phyloP scores from a whole-genome alignment of 23 tunicate species.

The Styela plicata region DNA sequence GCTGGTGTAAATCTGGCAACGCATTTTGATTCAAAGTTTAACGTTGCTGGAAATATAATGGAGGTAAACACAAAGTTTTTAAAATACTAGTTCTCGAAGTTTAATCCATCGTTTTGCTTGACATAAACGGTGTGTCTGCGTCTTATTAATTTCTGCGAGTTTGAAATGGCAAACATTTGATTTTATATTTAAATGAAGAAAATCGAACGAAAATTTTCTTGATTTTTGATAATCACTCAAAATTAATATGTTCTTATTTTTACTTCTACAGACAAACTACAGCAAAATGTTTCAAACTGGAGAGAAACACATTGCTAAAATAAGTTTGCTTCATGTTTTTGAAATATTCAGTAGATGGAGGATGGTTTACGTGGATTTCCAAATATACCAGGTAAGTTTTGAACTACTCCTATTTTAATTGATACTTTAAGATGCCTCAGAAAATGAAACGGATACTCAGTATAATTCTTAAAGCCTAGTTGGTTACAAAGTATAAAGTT shows the following conservation, averaged over 20 bases:
- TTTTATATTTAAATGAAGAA: too few species aligned
- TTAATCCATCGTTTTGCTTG: too few species aligned
- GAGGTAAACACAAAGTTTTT: not conserved
- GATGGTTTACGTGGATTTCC: conserved; percentile 33
- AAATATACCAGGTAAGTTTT: conserved; percentile 65
- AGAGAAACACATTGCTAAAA: conserved; percentile 50
- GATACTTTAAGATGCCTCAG: too few species aligned
- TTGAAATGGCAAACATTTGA: too few species aligned
- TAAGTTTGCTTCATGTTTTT: conserved; percentile 39
- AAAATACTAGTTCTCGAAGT: too few species aligned
- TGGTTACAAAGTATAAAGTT: too few species aligned
- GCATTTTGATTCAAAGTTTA: conserved; percentile 30
- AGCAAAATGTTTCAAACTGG: conserved; percentile 14
- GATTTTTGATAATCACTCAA: not conserved
- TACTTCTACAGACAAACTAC: conserved; percentile 9
- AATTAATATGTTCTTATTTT: not conserved
- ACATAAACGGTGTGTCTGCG: too few species aligned
- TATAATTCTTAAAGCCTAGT: too few species aligned
- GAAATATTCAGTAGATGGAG: conserved; percentile 36
- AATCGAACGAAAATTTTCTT: too few species aligned
- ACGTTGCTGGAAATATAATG: not conserved
- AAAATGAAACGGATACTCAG: too few species aligned
- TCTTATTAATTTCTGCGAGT: too few species aligned
- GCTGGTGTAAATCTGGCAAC: conserved; percentile 31
- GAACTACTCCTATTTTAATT: too few species aligned